phyloP scores from a whole-genome alignment of 2,888 invertebrate species.

The Alentia gelatinosa region DNA sequence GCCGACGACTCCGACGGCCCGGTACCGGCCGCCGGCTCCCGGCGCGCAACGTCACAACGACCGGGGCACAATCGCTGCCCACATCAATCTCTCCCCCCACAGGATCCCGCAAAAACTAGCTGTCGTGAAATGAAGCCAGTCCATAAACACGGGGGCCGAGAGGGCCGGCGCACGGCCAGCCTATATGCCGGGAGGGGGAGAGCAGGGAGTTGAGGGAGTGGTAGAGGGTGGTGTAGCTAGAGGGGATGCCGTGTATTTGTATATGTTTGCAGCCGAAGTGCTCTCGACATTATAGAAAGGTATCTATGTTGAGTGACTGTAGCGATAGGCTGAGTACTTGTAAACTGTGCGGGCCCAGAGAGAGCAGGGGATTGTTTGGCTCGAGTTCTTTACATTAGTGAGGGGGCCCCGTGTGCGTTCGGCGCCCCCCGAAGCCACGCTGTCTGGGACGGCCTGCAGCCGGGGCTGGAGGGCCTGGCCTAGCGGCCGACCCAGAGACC shows the following conservation, averaged over 20 bases:
- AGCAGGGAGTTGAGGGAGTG: background rate
- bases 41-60: background rate
- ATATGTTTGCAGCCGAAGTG: constrained; percentile 44
- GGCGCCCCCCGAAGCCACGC: background rate
- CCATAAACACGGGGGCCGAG: background rate
- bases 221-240: background rate
- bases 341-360: background rate
- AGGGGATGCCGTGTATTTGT: constrained; percentile 28
- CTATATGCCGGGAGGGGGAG: background rate
- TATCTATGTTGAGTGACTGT: constrained; percentile 30
- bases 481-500: too few relatives aligned
- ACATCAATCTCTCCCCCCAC: background rate
- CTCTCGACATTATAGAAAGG: constrained; percentile 39
- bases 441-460: background rate
- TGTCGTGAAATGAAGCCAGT: constrained; percentile 2
- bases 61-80: background rate
- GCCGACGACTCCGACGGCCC: background rate
- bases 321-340: constrained; percentile 28
- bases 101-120: background rate
- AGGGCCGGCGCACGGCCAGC: background rate
- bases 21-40: background rate
- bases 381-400: background rate
- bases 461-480: background rate
- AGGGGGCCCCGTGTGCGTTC: background rate
- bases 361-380: constrained; percentile 8